Base-by-base conservation (phyloP, 2,113 vertebrate species). In the Pleuronectes platessa region DNA sequence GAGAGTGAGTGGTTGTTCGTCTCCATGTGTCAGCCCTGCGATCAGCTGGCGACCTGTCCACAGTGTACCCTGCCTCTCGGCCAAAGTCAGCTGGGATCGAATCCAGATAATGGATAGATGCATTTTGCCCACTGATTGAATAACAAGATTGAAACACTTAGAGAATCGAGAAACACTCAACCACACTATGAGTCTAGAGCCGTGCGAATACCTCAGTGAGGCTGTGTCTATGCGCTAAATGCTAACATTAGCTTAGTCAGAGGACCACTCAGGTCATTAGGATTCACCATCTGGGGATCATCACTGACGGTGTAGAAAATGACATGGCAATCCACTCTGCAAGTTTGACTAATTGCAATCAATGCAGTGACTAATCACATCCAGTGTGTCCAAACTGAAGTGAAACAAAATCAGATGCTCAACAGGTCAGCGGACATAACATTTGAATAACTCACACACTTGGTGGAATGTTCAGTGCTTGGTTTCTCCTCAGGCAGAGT, bases 401-500 rank as follows among this genome's bases (percentile, higher is more conserved):
- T 53, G 1, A 55, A 23, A 21, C 31, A 10, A 58, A 42, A 53
- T 21, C 8, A 26, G 27, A 20, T 23, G 23, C 20, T 45, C 37
- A 15, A 51, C 40, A 23, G 20, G 10, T 20, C 42, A 18, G 11
- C 14, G 24, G 24, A 27, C 27, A 31, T 31, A 31, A 31, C 31
- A 31, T 47, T 47, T 53, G 31, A 51, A 55, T 27, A 24, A 72
- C n/a, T 64, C 21, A 62, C 9, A 45, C 82, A 21, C 54, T 60
- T 27, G 71, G 37, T 26, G 67, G 74, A 56, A 54, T 21, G 59
- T 21, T 45, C 4, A 6, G n/a, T 5, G 21, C 65, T 68, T 70
- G 3, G 23, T 66, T 69, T 82, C 65, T 61, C 61, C 59, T 54
- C 49, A 35, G 18, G 61, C 60, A 84, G 63, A 27, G 59, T 78